A percentile compares a stretch with the other conserved stretches of the same genome.
phyloP scores from a whole-genome alignment of 2,797 vertebrate species.

The Eulemur coronatus region DNA sequence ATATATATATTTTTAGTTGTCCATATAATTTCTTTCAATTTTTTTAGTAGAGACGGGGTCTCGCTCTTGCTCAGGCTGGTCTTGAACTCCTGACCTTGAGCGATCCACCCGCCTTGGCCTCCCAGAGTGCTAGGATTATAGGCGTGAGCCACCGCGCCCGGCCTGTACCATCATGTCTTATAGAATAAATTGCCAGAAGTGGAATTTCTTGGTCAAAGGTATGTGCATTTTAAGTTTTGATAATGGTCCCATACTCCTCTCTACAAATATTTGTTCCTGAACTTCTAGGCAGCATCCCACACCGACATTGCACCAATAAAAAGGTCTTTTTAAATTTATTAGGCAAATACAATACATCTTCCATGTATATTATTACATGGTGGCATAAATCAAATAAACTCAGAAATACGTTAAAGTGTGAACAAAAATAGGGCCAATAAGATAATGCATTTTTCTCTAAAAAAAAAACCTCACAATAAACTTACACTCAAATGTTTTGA shows the following conservation, averaged over 20 bases:
- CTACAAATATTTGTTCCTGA: conserved; percentile 11
- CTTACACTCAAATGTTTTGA: background rate
- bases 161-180: background rate
- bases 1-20: no score
- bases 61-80: no score
- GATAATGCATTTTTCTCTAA: background rate
- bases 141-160: no score
- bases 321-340: background rate
- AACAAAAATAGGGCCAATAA: background rate
- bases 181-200: conserved; percentile 14
- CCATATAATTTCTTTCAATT: no score
- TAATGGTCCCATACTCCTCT: background rate
- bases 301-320: background rate
- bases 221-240: conserved; percentile 5
- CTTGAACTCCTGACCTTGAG: no score
- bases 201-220: background rate
- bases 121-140: no score
- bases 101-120: no score
- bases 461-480: background rate
- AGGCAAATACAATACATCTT: background rate
- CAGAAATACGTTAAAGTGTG: background rate
- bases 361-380: background rate
- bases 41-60: no score
- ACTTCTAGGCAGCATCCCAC: background rate
- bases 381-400: background rate